Conservation (phyloP, 2,888 invertebrate species). For the Xestoiulus laeticollis region DNA sequence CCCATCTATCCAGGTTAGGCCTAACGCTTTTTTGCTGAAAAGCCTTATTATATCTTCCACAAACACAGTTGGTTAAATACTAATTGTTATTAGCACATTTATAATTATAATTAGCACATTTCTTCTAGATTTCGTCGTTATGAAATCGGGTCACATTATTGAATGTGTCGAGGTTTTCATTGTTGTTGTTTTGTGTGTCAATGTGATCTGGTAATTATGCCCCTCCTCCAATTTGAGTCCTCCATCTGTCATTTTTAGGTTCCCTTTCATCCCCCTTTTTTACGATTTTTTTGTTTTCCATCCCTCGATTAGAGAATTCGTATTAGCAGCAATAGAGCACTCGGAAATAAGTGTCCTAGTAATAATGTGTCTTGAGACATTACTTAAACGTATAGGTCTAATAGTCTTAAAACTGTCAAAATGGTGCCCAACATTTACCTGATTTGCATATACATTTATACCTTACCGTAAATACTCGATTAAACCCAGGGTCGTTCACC, state of each 20-base stretch:
- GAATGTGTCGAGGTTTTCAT: background rate
- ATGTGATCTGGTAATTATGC: background rate
- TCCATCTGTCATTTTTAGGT: conserved; percentile 17
- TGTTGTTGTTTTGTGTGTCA: background rate
- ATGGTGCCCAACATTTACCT: no score
- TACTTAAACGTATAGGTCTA: no score
- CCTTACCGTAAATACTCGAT: no score
- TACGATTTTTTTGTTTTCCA: background rate
- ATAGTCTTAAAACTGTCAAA: no score
- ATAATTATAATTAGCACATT: no score
- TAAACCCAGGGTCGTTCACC: no score
- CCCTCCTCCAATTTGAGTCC: background rate
- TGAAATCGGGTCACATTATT: background rate
- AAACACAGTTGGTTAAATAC: background rate
- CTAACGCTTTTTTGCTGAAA: background rate
- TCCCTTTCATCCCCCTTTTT: background rate
- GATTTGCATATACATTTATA: no score
- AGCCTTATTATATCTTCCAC: no score
- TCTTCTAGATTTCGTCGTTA: background rate
- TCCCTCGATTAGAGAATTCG: background rate
- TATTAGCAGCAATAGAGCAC: background rate
- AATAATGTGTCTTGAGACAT: no score
- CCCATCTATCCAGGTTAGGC: background rate
- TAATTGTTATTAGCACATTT: no score
- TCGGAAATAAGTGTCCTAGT: no score